Evolutionary conservation across 2,888 invertebrate genomes (phyloP).

Genomic region (Hermodice carunculata): DNA sequence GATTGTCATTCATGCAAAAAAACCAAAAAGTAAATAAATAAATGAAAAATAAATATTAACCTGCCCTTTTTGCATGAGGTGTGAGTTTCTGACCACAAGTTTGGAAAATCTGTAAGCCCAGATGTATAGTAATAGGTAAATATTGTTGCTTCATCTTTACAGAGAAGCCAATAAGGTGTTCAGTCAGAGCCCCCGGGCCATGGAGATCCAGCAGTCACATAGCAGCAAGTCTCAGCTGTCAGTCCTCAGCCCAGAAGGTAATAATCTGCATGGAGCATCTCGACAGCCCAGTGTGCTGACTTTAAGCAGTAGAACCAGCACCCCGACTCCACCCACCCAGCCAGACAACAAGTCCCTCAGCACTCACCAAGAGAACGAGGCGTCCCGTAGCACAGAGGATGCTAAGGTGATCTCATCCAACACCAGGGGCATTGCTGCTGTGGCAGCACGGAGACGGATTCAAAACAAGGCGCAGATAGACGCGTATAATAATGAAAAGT

Average conservation of each 20-base stretch:
- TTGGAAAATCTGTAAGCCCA: no score
- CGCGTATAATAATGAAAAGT: conserved; percentile 31
- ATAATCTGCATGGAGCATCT: neutral
- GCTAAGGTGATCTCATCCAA: conserved; percentile 49
- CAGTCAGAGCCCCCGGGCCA: conserved; percentile 52
- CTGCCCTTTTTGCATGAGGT: no score
- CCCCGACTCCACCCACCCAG: conserved; percentile 6
- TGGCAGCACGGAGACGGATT: conserved; percentile 62
- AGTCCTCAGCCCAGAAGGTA: neutral
- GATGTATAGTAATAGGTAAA: no score
- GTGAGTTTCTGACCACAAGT: no score
- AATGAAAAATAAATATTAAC: no score
- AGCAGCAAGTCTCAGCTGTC: neutral
- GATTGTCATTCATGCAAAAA: no score
- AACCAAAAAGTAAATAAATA: no score
- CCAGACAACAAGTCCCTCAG: neutral
- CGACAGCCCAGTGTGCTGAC: conserved; percentile 23
- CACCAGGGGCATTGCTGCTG: conserved; percentile 63
- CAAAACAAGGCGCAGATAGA: conserved; percentile 51
- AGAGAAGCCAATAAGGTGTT: conserved; percentile 52
- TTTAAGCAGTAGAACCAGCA: conserved; percentile 14
- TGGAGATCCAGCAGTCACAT: conserved; percentile 40
- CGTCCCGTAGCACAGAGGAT: neutral
- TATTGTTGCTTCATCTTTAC: conserved; percentile 27
- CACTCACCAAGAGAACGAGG: neutral